A percentile compares a stretch with the other conserved stretches of the same genome.
Evolutionary conservation across 2,797 vertebrate genomes (phyloP).

Genomic region (Phoebastria nigripes): DNA sequence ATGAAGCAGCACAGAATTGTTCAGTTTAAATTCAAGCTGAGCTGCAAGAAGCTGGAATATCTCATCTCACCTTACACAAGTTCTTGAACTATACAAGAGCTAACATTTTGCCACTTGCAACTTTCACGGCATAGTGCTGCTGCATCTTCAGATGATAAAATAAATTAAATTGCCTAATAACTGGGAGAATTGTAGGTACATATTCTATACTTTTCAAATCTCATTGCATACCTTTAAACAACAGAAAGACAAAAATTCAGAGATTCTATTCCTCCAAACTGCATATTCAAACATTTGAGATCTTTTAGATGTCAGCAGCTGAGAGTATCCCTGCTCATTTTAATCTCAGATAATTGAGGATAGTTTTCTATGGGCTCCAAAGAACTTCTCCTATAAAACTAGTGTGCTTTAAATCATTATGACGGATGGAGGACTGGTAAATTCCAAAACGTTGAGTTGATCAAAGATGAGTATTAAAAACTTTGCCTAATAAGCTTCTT

Average conservation of each 20-base stretch:
- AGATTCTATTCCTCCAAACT: neutral
- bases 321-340: neutral
- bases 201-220: neutral
- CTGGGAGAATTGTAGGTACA: neutral
- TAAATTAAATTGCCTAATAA: neutral
- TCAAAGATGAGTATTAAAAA: neutral
- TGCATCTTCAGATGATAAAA: neutral
- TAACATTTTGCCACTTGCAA: conserved; percentile 28
- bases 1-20: conserved; percentile 61
- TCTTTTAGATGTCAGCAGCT: neutral
- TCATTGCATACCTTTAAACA: neutral
- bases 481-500: neutral
- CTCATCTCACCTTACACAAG: conserved; percentile 48
- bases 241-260: neutral
- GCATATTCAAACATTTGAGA: neutral
- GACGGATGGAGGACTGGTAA: neutral
- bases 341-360: neutral
- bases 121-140: neutral
- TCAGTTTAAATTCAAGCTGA: conserved; percentile 61
- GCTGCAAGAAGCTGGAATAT: conserved; percentile 20
- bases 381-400: neutral
- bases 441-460: neutral
- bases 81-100: conserved; percentile 44
- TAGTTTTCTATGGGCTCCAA: neutral
- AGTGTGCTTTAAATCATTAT: neutral